phyloP scores from a whole-genome alignment of 2,113 vertebrate species.

The Desmodus rotundus region DNA sequence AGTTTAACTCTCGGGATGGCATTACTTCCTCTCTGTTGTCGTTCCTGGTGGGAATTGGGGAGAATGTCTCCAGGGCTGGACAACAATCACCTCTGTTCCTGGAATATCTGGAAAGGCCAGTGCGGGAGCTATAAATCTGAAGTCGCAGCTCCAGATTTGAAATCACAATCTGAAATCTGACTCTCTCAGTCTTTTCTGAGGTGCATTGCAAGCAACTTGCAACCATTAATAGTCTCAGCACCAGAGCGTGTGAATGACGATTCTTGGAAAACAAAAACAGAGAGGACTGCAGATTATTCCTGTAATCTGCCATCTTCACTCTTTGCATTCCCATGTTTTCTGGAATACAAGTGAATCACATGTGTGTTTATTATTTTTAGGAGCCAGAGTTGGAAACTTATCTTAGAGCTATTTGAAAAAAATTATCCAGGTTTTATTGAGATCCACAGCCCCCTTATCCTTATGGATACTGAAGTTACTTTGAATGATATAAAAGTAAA shows the following conservation, averaged over 20 bases:
- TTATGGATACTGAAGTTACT: not conserved
- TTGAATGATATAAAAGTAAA: not conserved
- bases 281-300: not conserved
- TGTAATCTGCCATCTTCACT: not conserved
- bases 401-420: not conserved
- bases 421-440: not conserved
- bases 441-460: rapidly evolving
- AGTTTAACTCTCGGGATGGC: not conserved
- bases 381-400: not conserved
- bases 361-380: not conserved
- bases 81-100: not conserved
- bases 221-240: not conserved
- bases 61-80: not conserved
- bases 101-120: not conserved
- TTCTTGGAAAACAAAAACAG: constrained; percentile 12
- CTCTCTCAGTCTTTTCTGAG: not conserved
- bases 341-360: not conserved
- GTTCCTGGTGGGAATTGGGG: not conserved
- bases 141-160: not conserved
- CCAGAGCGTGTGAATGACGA: not conserved
- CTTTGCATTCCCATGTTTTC: not conserved
- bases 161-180: too few relatives aligned
- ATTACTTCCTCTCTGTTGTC: not conserved
- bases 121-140: not conserved
- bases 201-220: not conserved